Evolutionary conservation across 2,888 invertebrate genomes (phyloP), one percentile per base, ranked within the genome.

Genomic region (Ptychoptera contaminata): DNA sequence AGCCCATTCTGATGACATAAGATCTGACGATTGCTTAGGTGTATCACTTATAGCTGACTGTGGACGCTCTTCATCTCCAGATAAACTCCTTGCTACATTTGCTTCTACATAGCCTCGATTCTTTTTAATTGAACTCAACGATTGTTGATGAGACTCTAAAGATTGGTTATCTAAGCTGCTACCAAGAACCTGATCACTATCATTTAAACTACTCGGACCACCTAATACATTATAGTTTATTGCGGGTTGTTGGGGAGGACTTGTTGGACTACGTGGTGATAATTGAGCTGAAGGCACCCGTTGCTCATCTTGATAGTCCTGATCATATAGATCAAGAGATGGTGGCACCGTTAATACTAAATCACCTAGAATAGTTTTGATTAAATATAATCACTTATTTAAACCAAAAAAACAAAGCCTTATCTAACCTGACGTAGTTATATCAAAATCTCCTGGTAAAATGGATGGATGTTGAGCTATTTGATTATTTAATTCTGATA

Each of bases 361-460:
- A 54, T 82, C 78, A 4, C 70, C 70, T 39, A 42, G 12, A 32
- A 47, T 38, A 41, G 4, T 31, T 30, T 39, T 16, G 7, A 16
- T 9, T 14, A 8, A 12, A 16, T 16, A 10, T 6, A 36, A 36
- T 36, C 7, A 36, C 12, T 8, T 12, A 14, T 6, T 14, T 6
- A 16, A n/a, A 16, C 5, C 6, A 40, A 16, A 40, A 29, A 29
- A 11, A 29, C 4, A 29, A 40, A 38, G 3, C n/a, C 14, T 7
- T 6, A 6, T 60, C 23, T 23, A 23, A 57, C 86, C 86, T 52
- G 84, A 78, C 39, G 82, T 77, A 53, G 82, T 84, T 45, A 96
- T 88, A 60, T 93, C 91, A 67, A 94, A 94, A 63, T 93, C 92
- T 42, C 84, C 84, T 37, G 92, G 90, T 49, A 92, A 69, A 60